Conservation (phyloP, 2,888 invertebrate species). For the Incurvaria masculella region DNA sequence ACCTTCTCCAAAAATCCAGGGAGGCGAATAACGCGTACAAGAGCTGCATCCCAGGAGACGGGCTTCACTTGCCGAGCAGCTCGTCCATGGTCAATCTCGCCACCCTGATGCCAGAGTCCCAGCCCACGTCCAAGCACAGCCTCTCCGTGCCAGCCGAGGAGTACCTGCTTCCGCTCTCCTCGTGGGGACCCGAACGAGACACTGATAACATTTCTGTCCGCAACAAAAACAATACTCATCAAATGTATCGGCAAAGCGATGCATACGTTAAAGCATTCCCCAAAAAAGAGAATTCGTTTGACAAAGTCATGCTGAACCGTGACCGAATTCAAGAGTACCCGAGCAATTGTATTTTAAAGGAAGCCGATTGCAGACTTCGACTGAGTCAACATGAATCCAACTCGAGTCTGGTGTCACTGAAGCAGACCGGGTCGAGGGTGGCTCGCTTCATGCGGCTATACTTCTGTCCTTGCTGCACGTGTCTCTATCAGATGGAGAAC, state of each 20-base stretch:
- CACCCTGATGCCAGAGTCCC: constrained; percentile 46
- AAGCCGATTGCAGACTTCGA: too few relatives aligned
- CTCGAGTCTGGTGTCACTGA: neutral
- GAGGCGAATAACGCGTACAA: constrained; percentile 18
- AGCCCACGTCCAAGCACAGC: constrained; percentile 35
- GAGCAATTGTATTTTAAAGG: too few relatives aligned
- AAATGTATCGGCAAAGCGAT: too few relatives aligned
- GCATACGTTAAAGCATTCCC: too few relatives aligned
- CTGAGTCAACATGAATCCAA: neutral
- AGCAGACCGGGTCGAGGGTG: constrained; percentile 31
- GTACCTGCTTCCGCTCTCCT: constrained; percentile 53
- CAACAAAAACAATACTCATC: too few relatives aligned
- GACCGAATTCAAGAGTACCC: too few relatives aligned
- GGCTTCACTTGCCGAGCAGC: constrained; percentile 53
- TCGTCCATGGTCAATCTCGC: constrained; percentile 59
- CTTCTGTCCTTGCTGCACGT: constrained; percentile 47
- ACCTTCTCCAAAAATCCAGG: constrained; percentile 23
- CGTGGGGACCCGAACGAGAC: constrained; percentile 49
- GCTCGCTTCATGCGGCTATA: constrained; percentile 41
- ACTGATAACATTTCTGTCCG: too few relatives aligned
- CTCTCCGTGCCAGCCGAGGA: constrained; percentile 34
- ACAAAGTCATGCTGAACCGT: too few relatives aligned
- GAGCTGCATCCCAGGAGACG: constrained; percentile 50
- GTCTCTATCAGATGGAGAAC: constrained; percentile 40
- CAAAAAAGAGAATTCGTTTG: neutral